Percentiles rank a stretch among this genome's conserved stretches.
Conservation (phyloP, 2,113 vertebrate genomes). For the Lanius collurio region DNA sequence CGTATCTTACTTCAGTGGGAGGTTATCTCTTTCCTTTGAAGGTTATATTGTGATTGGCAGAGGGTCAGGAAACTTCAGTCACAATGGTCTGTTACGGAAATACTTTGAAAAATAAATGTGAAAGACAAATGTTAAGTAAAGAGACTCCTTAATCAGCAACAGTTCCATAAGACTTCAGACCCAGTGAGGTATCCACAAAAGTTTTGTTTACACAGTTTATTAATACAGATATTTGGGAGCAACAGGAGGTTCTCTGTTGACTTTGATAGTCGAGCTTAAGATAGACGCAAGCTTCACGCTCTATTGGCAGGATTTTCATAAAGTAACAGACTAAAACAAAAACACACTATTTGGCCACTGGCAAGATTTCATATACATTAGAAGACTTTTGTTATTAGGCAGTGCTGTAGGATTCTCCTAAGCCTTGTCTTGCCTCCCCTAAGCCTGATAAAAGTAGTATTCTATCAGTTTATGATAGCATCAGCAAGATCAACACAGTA, state of each 20-base stretch:
- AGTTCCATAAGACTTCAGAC: conserved; percentile 17
- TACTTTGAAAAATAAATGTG: conserved; percentile 64
- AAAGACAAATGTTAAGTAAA: conserved; percentile 63
- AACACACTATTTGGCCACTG: not conserved
- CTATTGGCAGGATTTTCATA: not conserved
- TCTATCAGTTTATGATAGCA: not conserved
- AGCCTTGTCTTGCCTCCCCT: not conserved
- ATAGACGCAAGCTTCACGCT: rapidly evolving
- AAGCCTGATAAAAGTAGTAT: not conserved
- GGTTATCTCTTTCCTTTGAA: conserved; percentile 66
- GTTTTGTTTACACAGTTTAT: conserved; percentile 32
- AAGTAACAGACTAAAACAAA: not conserved
- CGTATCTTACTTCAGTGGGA: conserved; percentile 45
- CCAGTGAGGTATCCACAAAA: not conserved
- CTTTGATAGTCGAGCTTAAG: not conserved
- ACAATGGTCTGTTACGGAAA: conserved; percentile 46
- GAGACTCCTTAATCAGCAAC: conserved; percentile 54
- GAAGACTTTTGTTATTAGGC: not conserved
- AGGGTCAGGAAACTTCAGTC: conserved; percentile 66
- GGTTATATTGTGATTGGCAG: conserved; percentile 66
- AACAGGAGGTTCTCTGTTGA: not conserved
- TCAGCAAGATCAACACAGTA: not conserved
- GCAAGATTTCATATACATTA: not conserved
- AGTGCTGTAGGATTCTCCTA: not conserved
- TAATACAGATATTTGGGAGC: not conserved